Evolutionary conservation across 2,797 vertebrate genomes (phyloP), one percentile per base, ranked within the genome.

Genomic region (Acanthurus tractus): DNA sequence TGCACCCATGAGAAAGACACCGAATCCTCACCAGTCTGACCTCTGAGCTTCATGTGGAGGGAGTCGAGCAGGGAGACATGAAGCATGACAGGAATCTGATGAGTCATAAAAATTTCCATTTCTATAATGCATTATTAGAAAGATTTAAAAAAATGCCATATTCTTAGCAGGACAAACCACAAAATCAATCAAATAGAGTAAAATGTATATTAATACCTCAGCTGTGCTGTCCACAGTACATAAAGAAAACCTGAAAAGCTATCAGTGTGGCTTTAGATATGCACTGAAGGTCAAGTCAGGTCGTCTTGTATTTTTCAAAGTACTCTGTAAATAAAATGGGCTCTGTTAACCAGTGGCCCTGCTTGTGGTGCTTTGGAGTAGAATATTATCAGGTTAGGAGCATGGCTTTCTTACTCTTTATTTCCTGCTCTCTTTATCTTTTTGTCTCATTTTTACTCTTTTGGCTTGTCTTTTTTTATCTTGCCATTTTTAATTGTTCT

Each of bases 321-420:
- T 72, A 55, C 34, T 66, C 62, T 50, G 42, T 64, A 70, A 80
- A 88, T 83, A 81, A 84, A 88, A 81, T 58, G 34, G 58, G 61
- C 61, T 46, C 74, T 17, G 63, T 45, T 66, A 79, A 89, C 90
- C 83, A 82, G 72, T 88, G 79, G 70, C 46, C 70, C 55, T 79
- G 70, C 74, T 15, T 20, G 45, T 46, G 54, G 66, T 57, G 70
- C 81, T 78, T 86, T 62, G 53, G 66, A 86, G 72, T 57, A 61
- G 38, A 54, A 61, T 53, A 63, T 83, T 76, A 87, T 83, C 82
- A 77, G 71, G 78, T 84, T 63, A 82, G 57, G 44, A 34, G 61
- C 63, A 49, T 54, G 59, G 73, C 73, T 68, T 44, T 55, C 53
- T 50, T 44, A 20, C 34, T 56, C 42, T 58, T 70, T 38, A 40